Evolutionary conservation across 2,113 vertebrate species (phyloP).

Genomic region (Gopherus flavomarginatus): DNA sequence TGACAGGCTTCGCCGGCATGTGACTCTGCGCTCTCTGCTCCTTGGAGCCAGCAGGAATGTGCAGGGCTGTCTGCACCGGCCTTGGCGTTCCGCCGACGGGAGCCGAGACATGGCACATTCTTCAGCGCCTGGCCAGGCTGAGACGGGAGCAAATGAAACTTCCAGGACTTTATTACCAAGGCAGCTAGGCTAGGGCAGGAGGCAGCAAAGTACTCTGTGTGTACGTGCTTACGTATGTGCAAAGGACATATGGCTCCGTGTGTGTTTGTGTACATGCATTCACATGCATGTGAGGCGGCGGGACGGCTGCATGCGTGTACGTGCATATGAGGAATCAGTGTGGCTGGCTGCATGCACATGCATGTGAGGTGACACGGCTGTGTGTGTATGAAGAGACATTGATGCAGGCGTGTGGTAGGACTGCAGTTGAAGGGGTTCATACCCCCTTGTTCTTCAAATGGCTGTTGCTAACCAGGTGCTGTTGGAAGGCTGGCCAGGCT

Average conservation of each 20-base stretch:
- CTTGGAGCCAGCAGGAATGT: accelerated
- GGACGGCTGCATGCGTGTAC: not conserved
- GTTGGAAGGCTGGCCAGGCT: not conserved
- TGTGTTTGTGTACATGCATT: not conserved
- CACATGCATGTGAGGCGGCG: not conserved
- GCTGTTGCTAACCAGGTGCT: not conserved
- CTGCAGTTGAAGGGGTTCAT: not conserved
- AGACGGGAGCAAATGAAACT: not conserved
- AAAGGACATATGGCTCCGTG: not conserved
- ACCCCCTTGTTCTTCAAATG: no score
- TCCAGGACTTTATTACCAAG: not conserved
- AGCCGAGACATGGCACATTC: not conserved
- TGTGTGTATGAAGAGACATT: not conserved
- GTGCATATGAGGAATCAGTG: not conserved
- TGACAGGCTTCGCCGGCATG: not conserved
- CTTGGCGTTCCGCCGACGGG: not conserved
- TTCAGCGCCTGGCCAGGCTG: not conserved
- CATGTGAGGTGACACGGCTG: no score
- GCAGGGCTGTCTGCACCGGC: not conserved
- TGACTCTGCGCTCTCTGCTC: not conserved
- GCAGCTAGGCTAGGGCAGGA: not conserved
- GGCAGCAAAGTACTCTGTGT: not conserved
- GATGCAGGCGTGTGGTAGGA: not conserved
- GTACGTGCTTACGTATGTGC: no score
- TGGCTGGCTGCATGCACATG: no score